Evolutionary conservation across 2,888 invertebrate genomes (phyloP).

Genomic region (Heterodera filipjevi): DNA sequence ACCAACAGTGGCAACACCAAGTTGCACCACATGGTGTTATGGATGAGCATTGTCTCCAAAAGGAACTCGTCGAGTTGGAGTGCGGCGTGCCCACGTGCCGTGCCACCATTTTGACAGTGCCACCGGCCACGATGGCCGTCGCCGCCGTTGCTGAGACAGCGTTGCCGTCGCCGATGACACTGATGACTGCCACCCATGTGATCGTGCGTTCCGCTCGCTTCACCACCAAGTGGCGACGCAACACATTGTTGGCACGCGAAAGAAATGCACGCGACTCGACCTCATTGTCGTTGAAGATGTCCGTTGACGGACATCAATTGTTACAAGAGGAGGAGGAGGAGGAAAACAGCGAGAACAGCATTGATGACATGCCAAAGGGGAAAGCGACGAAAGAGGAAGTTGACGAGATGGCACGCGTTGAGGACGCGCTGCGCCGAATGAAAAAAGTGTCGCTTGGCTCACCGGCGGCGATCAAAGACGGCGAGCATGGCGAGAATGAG

Average conservation of each 20-base stretch:
- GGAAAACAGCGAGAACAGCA: background rate
- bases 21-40: background rate
- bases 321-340: background rate
- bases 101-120: conserved; percentile 24
- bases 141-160: background rate
- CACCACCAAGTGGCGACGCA: conserved; percentile 19
- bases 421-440: background rate
- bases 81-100: conserved; percentile 23
- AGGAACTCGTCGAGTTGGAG: background rate
- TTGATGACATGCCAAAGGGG: background rate
- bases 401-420: background rate
- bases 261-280: background rate
- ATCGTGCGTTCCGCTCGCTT: conserved; percentile 32
- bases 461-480: background rate
- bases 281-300: background rate
- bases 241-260: conserved; percentile 12
- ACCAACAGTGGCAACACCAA: background rate
- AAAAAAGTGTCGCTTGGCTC: background rate
- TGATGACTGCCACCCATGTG: conserved; percentile 25
- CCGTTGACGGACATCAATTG: background rate
- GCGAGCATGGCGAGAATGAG: background rate
- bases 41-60: background rate
- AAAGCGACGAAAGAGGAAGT: background rate
- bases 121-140: background rate
- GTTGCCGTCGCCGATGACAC: conserved; percentile 13